A percentile compares a stretch with the other conserved stretches of the same genome.
These are phyloP conservation scores for Poecilia picta DNA, from an alignment of 2,797 vertebrate genomes.

Conservation along the genomic window DNA sequence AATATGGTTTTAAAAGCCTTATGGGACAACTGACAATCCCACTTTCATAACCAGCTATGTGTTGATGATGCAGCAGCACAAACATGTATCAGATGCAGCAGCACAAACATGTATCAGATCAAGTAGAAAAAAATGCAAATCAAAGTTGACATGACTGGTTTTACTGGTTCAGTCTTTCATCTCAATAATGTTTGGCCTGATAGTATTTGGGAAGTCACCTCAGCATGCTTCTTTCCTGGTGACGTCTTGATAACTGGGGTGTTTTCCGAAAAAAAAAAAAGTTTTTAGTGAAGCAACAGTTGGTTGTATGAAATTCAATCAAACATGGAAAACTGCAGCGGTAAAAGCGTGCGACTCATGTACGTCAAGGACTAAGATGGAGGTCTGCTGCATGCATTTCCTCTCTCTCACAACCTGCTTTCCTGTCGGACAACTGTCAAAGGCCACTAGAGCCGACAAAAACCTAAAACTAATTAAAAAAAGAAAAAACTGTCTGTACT, in stretches of 20 bases:
- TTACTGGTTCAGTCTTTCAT: neutral
- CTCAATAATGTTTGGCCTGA: neutral
- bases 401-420: no score
- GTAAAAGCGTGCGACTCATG: no score
- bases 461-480: no score
- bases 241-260: neutral
- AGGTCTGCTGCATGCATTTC: no score
- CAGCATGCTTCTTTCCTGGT: neutral
- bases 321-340: neutral
- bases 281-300: neutral
- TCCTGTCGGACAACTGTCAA: no score
- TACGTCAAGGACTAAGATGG: no score
- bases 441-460: no score
- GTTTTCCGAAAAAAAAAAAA: no score
- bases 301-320: neutral
- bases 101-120: neutral
- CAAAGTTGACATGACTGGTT: neutral
- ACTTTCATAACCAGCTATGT: neutral
- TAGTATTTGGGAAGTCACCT: neutral
- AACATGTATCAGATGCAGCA: no score
- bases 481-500: neutral
- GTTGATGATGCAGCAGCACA: no score
- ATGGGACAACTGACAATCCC: neutral
- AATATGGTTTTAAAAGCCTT: neutral
- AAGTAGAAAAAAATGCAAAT: neutral